These are phyloP conservation scores for Rhipidura dahli DNA, from an alignment of 2,113 vertebrate genomes.

Conservation along the genomic window DNA sequence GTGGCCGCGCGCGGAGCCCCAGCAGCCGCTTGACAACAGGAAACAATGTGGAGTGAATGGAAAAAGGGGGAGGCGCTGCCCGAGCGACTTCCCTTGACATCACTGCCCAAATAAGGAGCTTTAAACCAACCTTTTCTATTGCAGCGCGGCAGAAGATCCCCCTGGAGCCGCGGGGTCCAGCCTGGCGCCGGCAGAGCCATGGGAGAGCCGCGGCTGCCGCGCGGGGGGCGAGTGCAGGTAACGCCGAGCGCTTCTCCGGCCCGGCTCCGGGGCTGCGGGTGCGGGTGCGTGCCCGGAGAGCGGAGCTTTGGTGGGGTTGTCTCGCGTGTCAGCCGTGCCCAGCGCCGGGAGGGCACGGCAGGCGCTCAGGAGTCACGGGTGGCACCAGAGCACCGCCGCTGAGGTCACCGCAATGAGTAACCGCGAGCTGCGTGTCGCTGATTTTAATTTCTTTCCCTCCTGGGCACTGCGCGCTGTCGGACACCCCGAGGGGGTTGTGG, in stretches of 20 bases:
- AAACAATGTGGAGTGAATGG: constrained; percentile 77
- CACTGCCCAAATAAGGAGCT: constrained; percentile 91
- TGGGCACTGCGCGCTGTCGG: background rate
- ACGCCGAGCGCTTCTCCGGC: background rate
- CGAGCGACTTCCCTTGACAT: constrained; percentile 86
- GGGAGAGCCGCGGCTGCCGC: constrained; percentile 18
- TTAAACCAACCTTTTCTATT: constrained; percentile 71
- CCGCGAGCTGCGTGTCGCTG: background rate
- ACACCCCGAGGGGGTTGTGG: background rate
- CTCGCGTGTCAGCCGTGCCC: background rate
- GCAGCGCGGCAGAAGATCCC: constrained; percentile 65
- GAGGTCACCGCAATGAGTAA: background rate
- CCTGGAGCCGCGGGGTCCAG: constrained; percentile 55
- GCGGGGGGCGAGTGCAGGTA: constrained; percentile 42
- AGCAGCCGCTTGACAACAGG: constrained; percentile 64
- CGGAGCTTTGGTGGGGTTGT: accelerated
- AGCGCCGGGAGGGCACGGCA: background rate
- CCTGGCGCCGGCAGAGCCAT: constrained; percentile 24
- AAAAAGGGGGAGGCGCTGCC: constrained; percentile 77
- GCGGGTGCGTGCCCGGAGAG: background rate
- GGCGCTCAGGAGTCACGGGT: background rate
- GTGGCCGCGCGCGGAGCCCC: background rate
- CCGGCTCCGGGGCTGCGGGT: background rate
- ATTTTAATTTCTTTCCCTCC: background rate
- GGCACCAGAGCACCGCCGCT: background rate